Evolutionary conservation across 2,113 vertebrate genomes (phyloP).

Genomic region (Pomatostomus ruficeps): DNA sequence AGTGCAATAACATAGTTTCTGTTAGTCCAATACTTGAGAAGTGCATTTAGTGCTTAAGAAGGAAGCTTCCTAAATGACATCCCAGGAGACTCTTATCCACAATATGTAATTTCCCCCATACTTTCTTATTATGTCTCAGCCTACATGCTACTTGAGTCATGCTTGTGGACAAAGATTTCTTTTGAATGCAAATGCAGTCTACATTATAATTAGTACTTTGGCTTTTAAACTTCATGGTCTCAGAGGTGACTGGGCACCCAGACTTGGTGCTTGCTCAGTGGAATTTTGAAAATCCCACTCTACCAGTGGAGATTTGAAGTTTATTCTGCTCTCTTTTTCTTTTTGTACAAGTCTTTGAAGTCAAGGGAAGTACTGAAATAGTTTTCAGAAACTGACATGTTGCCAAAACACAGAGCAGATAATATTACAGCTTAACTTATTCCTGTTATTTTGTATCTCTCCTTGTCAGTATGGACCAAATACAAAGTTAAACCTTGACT

Average conservation of each 20-base stretch:
- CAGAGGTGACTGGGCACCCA: slow-evolving; percentile 18
- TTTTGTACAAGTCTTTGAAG: background rate
- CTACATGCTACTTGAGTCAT: slow-evolving; percentile 36
- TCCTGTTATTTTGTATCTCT: background rate
- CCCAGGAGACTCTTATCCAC: slow-evolving; percentile 3
- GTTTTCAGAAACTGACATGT: background rate
- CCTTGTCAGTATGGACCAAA: background rate
- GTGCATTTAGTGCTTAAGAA: background rate
- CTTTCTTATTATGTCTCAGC: slow-evolving; percentile 51
- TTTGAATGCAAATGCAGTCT: slow-evolving; percentile 48
- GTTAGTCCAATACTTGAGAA: background rate
- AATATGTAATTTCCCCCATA: slow-evolving; percentile 35
- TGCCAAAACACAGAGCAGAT: background rate
- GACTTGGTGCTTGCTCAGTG: background rate
- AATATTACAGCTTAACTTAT: background rate
- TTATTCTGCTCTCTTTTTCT: background rate
- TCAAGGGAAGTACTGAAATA: background rate
- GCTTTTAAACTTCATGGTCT: slow-evolving; percentile 21
- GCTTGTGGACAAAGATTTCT: slow-evolving; percentile 47
- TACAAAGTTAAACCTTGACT: background rate
- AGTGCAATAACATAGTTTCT: background rate
- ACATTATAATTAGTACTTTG: background rate
- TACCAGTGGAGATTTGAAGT: background rate
- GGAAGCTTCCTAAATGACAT: slow-evolving; percentile 26
- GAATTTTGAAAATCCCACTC: slow-evolving; percentile 17